Evolutionary conservation across 2,797 vertebrate genomes (phyloP).

Genomic region (Myotis planiceps): DNA sequence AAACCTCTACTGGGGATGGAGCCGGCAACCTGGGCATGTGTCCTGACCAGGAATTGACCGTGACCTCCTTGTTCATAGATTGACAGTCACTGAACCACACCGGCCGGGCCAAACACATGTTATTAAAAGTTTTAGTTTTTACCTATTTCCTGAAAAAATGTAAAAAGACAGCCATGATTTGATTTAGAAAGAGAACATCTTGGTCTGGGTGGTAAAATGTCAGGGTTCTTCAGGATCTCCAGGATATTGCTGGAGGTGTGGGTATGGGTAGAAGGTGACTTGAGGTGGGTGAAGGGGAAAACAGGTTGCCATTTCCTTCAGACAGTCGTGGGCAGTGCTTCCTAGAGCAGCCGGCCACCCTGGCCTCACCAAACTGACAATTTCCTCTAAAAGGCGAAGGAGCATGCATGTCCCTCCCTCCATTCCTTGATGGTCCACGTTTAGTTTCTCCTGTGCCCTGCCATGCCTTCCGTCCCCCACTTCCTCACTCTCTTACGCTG

Average conservation of each 20-base stretch:
- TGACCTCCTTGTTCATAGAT: no score
- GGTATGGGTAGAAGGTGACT: not conserved
- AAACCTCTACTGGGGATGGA: no score
- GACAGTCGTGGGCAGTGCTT: not conserved
- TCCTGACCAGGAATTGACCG: no score
- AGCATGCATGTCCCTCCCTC: not conserved
- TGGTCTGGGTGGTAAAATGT: not conserved
- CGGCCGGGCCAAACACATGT: no score
- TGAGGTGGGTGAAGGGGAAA: not conserved
- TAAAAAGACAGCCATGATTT: not conserved
- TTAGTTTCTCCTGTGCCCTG: not conserved
- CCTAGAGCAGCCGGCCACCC: not conserved
- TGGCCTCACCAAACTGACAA: not conserved
- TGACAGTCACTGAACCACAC: no score
- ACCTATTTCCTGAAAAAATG: not conserved
- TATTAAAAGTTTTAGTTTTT: not conserved
- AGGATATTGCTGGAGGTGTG: not conserved
- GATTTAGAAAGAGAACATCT: not conserved
- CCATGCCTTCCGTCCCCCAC: not conserved
- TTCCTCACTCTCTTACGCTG: not conserved
- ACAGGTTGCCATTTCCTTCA: not conserved
- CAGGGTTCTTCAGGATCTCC: not conserved
- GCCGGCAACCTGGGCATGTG: no score
- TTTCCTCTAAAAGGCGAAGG: not conserved
- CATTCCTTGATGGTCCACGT: not conserved